phyloP scores from a whole-genome alignment of 2,113 vertebrate species.

The Dicentrarchus labrax region DNA sequence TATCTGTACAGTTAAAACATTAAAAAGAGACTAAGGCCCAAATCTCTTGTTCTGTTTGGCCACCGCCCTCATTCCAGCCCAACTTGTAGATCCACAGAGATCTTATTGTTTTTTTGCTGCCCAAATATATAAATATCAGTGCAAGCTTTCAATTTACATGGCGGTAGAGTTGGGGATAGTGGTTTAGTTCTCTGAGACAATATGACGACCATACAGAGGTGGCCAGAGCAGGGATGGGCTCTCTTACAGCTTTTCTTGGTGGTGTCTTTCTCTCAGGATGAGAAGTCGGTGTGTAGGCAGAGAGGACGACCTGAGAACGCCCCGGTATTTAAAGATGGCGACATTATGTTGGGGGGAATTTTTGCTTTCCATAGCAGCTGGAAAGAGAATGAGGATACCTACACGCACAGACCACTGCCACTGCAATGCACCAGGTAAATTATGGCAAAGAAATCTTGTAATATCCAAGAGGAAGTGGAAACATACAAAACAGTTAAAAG shows the following conservation, averaged over 20 bases:
- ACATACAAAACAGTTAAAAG: not conserved
- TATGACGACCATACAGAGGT: not conserved
- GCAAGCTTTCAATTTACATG: not conserved
- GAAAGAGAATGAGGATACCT: not conserved
- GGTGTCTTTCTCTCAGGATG: conserved; percentile 41
- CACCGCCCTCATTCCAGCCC: not conserved
- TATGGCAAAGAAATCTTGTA: not conserved
- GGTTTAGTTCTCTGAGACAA: not conserved
- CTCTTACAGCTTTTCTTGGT: conserved; percentile 63
- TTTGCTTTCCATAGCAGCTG: not conserved
- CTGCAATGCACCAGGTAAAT: not conserved
- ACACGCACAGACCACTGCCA: conserved; percentile 45
- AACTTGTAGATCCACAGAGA: not conserved
- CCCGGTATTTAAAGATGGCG: not conserved
- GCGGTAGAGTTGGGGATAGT: not conserved
- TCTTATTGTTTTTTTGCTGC: not conserved
- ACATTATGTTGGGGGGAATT: not conserved
- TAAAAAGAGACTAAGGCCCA: not conserved
- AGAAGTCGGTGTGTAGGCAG: conserved; percentile 11
- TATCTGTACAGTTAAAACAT: not conserved
- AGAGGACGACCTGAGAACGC: not conserved
- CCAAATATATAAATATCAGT: not conserved
- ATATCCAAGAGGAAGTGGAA: too few relatives aligned
- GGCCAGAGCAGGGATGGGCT: conserved; percentile 59
- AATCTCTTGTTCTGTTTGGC: not conserved